Evolutionary conservation across 64 coral and sea anemone genomes (phyloP).

Genomic region (Dendrophyllia cribrosa): DNA sequence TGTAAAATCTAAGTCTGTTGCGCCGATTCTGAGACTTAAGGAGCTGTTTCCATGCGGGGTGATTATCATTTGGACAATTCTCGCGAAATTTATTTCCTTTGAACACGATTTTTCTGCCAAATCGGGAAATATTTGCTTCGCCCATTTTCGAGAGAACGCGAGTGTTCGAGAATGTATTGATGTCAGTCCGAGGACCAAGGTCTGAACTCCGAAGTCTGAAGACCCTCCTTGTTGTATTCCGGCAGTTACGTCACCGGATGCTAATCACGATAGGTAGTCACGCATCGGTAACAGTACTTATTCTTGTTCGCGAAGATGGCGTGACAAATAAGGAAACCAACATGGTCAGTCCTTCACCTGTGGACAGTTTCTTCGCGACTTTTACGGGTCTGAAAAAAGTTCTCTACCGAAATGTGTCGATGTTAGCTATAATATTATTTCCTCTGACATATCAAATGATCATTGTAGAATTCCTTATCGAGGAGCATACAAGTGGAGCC

Average conservation of each 20-base stretch:
- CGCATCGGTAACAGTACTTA: not conserved
- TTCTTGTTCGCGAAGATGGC: not conserved
- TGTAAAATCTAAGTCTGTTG: too few relatives aligned
- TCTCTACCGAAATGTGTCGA: constrained; percentile 60
- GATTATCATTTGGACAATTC: too few relatives aligned
- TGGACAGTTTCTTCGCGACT: constrained; percentile 74
- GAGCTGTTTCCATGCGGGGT: too few relatives aligned
- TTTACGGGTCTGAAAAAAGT: constrained; percentile 65
- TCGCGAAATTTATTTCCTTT: too few relatives aligned
- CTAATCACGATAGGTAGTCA: not conserved
- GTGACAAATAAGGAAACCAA: not conserved
- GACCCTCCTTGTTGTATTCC: too few relatives aligned
- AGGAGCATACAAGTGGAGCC: constrained; percentile 31
- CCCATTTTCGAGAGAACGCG: too few relatives aligned
- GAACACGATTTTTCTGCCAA: too few relatives aligned
- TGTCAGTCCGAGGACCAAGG: too few relatives aligned
- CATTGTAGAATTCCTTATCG: constrained; percentile 78
- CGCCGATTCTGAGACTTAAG: too few relatives aligned
- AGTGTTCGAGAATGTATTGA: too few relatives aligned
- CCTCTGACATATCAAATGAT: constrained; percentile 82
- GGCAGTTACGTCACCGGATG: not conserved
- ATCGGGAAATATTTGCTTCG: too few relatives aligned
- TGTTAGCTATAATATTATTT: constrained; percentile 68
- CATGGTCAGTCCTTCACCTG: constrained; percentile 52
- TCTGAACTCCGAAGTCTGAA: too few relatives aligned